Evolutionary conservation across 2,113 vertebrate genomes (phyloP).

Genomic region (Anarhynchus alexandrinus): DNA sequence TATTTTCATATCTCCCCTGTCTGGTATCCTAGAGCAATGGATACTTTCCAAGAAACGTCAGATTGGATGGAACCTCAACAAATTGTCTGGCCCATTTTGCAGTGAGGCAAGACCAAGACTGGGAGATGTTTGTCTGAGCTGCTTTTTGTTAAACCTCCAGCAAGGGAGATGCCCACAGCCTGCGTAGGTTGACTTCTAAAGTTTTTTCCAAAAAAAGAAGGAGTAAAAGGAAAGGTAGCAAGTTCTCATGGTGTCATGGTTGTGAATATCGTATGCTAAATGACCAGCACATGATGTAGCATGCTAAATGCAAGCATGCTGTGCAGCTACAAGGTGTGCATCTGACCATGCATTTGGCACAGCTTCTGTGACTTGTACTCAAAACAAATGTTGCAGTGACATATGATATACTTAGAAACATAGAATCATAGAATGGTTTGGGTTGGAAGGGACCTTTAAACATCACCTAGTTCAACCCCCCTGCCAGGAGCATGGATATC

Average conservation of each 20-base stretch:
- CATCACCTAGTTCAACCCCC: background rate
- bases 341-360: background rate
- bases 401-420: background rate
- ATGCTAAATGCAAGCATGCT: background rate
- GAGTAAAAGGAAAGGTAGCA: background rate
- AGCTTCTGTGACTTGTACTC: background rate
- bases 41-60: background rate
- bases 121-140: background rate
- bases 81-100: background rate
- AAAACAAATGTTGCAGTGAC: background rate
- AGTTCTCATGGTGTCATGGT: background rate
- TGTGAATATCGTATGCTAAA: fast-evolving
- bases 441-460: background rate
- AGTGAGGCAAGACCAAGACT: background rate
- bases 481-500: background rate
- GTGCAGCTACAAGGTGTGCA: background rate
- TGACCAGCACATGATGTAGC: background rate
- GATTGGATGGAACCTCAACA: background rate
- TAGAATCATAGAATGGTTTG: background rate
- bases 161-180: background rate
- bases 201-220: background rate
- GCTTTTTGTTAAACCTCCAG: background rate
- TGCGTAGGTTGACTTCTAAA: background rate
- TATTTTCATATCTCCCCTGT: background rate
- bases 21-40: background rate